These are phyloP conservation scores for Lynx canadensis DNA, from an alignment of 2,113 vertebrate species.

Conservation along the genomic window DNA sequence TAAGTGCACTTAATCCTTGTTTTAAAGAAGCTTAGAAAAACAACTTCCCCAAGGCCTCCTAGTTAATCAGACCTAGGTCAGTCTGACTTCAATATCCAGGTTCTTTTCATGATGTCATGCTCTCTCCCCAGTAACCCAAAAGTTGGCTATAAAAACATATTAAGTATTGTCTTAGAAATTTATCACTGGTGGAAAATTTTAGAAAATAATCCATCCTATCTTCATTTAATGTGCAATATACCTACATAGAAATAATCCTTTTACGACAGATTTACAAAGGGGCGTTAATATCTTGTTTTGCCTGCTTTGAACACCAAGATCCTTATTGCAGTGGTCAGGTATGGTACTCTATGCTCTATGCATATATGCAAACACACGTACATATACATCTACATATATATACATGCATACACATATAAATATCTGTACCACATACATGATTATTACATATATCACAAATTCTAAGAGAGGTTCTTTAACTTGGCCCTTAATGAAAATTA, in stretches of 20 bases:
- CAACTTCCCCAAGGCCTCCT: background rate
- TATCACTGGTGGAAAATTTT: background rate
- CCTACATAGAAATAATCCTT: background rate
- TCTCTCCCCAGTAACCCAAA: background rate
- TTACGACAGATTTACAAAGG: background rate
- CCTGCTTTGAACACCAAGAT: background rate
- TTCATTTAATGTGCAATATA: background rate
- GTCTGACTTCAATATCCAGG: background rate
- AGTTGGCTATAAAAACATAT: background rate
- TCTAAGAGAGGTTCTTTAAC: background rate
- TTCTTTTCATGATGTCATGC: background rate
- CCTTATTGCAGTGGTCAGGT: background rate
- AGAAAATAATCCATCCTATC: background rate
- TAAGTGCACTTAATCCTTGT: no score
- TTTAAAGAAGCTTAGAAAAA: no score
- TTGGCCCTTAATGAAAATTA: background rate
- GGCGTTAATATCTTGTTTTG: background rate
- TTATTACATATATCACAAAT: background rate
- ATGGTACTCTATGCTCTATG: background rate
- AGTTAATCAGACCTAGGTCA: background rate
- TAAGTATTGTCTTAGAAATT: background rate
- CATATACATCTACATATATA: background rate
- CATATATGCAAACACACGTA: background rate
- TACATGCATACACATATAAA: background rate
- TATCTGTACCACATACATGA: background rate